Conservation (phyloP, 2,113 vertebrate genomes). For the Peucedramus taeniatus region DNA sequence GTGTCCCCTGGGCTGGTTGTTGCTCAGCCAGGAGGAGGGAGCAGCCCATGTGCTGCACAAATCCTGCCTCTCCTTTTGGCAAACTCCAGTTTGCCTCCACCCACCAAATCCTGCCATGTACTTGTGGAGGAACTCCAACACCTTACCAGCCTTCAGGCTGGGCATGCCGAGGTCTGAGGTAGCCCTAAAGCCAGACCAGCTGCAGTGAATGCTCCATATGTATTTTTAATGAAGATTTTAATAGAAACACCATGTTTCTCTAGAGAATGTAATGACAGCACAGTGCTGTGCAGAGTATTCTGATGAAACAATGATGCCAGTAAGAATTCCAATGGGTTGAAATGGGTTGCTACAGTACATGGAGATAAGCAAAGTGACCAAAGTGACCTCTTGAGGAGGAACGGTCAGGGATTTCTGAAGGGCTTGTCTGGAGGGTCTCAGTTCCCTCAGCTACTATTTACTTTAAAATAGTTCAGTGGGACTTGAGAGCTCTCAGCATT, state of each 20-base stretch:
- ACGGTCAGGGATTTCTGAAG: background rate
- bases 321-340: background rate
- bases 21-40: background rate
- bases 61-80: background rate
- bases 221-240: background rate
- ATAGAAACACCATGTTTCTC: background rate
- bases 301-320: accelerated
- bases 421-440: background rate
- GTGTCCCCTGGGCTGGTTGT: background rate
- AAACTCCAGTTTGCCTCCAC: background rate
- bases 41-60: background rate
- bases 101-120: too few species aligned
- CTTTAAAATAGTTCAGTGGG: background rate
- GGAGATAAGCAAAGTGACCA: background rate
- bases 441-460: background rate
- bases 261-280: background rate
- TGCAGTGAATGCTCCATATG: background rate
- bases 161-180: background rate
- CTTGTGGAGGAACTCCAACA: background rate
- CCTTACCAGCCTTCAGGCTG: background rate
- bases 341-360: background rate
- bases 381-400: background rate
- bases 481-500: background rate
- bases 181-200: background rate
- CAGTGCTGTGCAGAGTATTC: background rate